Evolutionary conservation across 2,797 vertebrate genomes (phyloP).

Genomic region (Microchirus variegatus): DNA sequence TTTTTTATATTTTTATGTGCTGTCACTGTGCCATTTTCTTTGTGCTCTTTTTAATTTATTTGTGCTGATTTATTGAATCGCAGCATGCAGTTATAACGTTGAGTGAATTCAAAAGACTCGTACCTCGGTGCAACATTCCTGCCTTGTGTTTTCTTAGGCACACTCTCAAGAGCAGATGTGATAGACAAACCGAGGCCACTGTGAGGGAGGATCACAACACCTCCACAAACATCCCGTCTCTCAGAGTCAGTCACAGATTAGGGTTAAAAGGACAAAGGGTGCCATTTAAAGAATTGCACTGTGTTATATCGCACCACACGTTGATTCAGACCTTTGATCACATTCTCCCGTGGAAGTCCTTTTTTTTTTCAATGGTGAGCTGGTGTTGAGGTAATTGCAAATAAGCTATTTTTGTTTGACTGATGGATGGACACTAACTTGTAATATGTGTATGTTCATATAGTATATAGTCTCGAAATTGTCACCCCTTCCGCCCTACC

Average conservation of each 20-base stretch:
- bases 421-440: no score
- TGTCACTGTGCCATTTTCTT: no score
- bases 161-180: conserved; percentile 31
- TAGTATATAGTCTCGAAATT: no score
- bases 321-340: conserved; percentile 48
- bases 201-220: conserved; percentile 42
- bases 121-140: conserved; percentile 8
- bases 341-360: conserved; percentile 9
- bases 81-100: no score
- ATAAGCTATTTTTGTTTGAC: no score
- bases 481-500: no score
- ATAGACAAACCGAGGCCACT: conserved; percentile 37
- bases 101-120: conserved; percentile 16
- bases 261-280: conserved; percentile 39
- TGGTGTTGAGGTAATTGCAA: neutral
- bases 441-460: no score
- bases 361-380: conserved; percentile 11
- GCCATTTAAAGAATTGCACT: conserved; percentile 45
- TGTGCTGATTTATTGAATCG: no score
- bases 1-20: no score
- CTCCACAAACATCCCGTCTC: conserved; percentile 40
- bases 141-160: conserved; percentile 6
- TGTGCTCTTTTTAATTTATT: no score
- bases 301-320: conserved; percentile 23
- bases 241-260: conserved; percentile 42